Base-by-base conservation (phyloP, 2,888 invertebrate species). In the Oithona nana region DNA sequence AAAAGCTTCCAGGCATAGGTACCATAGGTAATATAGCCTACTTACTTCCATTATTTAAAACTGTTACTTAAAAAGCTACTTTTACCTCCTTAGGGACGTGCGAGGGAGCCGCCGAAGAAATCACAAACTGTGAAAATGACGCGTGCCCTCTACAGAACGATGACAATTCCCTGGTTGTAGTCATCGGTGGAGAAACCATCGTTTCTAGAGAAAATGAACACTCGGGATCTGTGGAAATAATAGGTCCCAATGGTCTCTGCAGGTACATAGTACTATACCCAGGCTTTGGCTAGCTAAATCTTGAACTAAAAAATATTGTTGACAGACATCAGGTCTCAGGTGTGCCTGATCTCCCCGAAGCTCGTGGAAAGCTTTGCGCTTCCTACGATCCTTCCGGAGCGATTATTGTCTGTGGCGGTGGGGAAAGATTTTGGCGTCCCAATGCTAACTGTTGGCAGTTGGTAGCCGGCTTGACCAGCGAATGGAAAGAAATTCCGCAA, bases 331-430 rank as follows among this genome's bases (percentile, higher is more conserved):
- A n/a, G 51, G 6, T 51, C 6, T 29, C 28, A 29, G 62, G 62
- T 16, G 30, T 62, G 11, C 62, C 62, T 16, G 62, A 62, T 39
- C 28, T 62, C n/a, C 62, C 62, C 3, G 62, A 62, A 39, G 62
- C 29, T 20, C 20, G 62, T 11, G 62, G 62, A 22, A 62, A 62
- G 56, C 39, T 62, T 3, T 62, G 62, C 52, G 62, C 62, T 26
- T 55, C 62, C 22, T 62, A 62, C 20, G 62, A 62, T 24, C 62
- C 62, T n/a, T 62, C 62, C 16, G 62, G 62, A 22, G 62, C 62
- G 4, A 31, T 62, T 13, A 56, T 62, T 24, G 62, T 62, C 28
- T 62, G 62, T 39, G 62, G 62, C 1, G 62, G 62, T 11, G 62
- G 62, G 3, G 54, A 62, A 48, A 54, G 62, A 11, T 62, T 62